Evolutionary conservation across 2,113 vertebrate species (phyloP).

Genomic region (Planiliza haematocheilus): DNA sequence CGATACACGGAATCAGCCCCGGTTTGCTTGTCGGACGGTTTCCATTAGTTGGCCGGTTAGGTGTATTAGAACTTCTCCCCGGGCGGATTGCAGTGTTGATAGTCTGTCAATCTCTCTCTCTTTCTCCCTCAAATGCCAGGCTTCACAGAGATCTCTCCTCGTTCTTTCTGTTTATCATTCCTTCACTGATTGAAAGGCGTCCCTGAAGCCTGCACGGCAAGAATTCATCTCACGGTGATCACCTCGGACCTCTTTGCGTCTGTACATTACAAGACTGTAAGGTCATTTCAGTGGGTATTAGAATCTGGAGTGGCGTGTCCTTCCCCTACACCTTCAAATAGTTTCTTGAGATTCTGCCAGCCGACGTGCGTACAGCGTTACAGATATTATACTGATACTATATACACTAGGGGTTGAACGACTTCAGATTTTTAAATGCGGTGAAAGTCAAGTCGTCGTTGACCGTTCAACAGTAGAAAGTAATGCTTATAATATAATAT

Average conservation of each 20-base stretch:
- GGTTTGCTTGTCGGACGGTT: constrained; percentile 58
- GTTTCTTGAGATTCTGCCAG: neutral
- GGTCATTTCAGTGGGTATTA: constrained; percentile 17
- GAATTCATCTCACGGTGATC: constrained; percentile 23
- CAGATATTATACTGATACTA: no score
- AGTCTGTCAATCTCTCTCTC: constrained; percentile 61
- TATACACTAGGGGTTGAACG: no score
- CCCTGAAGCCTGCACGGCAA: constrained; percentile 1
- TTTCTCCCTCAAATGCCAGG: constrained; percentile 38
- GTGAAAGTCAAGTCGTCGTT: no score
- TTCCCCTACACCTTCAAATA: neutral
- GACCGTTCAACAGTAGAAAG: no score
- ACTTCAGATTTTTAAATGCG: no score
- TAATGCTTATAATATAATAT: no score
- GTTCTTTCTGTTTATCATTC: constrained; percentile 21
- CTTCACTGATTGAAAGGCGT: constrained; percentile 32
- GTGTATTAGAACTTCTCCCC: constrained; percentile 59
- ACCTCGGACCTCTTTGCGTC: constrained; percentile 1
- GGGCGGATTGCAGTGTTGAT: constrained; percentile 58
- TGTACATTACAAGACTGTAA: neutral
- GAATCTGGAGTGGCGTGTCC: neutral
- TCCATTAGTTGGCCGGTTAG: constrained; percentile 63
- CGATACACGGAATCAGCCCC: constrained; percentile 43
- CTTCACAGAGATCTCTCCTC: constrained; percentile 9
- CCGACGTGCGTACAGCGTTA: neutral